Percentiles rank a stretch among this genome's conserved stretches.
Evolutionary conservation across 2,113 vertebrate genomes (phyloP).

Genomic region (Harpagus bidentatus): DNA sequence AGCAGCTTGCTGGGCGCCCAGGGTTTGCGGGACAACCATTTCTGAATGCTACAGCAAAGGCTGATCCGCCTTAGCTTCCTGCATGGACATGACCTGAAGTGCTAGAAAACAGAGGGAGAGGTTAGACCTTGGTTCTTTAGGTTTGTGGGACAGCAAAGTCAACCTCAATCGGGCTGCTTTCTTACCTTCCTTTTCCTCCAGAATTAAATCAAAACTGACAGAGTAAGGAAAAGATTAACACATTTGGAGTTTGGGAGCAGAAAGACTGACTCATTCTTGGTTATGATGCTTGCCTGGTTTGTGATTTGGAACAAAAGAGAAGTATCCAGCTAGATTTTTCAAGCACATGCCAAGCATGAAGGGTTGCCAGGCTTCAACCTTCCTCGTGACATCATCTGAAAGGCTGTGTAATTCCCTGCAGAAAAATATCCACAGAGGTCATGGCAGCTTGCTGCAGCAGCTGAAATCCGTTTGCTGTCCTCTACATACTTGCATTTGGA

Average conservation of each 20-base stretch:
- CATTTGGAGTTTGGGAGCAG: not conserved
- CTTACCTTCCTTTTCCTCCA: not conserved
- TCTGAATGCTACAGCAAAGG: not conserved
- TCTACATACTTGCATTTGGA: not conserved
- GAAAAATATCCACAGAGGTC: not conserved
- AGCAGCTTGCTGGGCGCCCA: not conserved
- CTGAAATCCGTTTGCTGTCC: not conserved
- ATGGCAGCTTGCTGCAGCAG: not conserved
- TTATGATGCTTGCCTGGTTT: not conserved
- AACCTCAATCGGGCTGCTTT: not conserved
- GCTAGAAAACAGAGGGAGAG: not conserved
- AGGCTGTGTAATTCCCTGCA: not conserved
- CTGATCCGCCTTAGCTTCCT: not conserved
- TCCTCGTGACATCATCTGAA: not conserved
- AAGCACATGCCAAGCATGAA: not conserved
- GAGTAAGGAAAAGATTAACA: not conserved
- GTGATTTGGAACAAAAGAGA: not conserved
- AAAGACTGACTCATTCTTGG: not conserved
- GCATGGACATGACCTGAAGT: not conserved
- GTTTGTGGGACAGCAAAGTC: not conserved
- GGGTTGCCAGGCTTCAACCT: not conserved
- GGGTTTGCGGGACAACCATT: not conserved
- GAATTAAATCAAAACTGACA: not conserved
- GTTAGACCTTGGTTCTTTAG: not conserved
- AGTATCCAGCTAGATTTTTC: not conserved